phyloP scores from a whole-genome alignment of 2,113 vertebrate genomes.

The Pseudopodoces humilis region DNA sequence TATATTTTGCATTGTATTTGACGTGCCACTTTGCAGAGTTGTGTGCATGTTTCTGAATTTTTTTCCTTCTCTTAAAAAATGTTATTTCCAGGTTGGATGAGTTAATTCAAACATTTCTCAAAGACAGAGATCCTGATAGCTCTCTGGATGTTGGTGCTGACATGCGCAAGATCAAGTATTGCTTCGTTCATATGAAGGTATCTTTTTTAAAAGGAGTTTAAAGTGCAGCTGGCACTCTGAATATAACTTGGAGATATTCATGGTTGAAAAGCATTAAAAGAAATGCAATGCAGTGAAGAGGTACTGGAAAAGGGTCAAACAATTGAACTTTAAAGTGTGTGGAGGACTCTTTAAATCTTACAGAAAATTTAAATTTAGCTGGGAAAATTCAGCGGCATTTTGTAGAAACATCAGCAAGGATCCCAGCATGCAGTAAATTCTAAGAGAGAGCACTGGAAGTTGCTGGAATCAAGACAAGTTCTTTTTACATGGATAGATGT shows the following conservation, averaged over 20 bases:
- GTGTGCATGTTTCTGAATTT: background rate
- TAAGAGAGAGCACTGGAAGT: background rate
- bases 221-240: background rate
- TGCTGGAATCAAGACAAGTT: background rate
- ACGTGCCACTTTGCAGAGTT: background rate
- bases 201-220: background rate
- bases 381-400: background rate
- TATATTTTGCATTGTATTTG: background rate
- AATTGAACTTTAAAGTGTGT: background rate
- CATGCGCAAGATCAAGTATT: conserved; percentile 90
- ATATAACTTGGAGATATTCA: background rate
- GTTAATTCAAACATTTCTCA: conserved; percentile 78
- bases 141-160: conserved; percentile 86
- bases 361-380: background rate
- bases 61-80: background rate
- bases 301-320: background rate
- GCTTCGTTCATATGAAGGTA: conserved; percentile 90
- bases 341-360: background rate
- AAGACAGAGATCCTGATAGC: conserved; percentile 82
- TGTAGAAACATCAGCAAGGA: background rate
- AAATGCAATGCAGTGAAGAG: background rate
- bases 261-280: background rate
- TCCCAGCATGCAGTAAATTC: background rate
- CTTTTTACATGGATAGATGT: background rate
- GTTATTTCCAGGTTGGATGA: conserved; percentile 80